Percentiles rank a stretch among this genome's conserved stretches.
Conservation (phyloP, 2,888 invertebrate genomes). For the Lamellibrachia satsuma region DNA sequence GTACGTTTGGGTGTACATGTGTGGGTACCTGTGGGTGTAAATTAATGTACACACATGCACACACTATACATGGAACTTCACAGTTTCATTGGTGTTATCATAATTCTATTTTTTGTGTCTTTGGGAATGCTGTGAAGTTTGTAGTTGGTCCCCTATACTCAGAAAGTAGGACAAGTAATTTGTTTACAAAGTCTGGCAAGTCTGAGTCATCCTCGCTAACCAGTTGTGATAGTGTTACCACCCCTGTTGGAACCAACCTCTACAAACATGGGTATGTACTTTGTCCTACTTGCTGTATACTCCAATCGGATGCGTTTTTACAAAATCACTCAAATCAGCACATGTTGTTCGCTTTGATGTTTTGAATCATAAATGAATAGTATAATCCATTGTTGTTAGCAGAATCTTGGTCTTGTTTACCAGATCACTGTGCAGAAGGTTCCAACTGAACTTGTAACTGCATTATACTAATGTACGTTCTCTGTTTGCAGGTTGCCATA, state of each 20-base stretch:
- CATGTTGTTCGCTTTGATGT: not conserved
- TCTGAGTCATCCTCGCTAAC: not conserved
- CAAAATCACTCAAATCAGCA: not conserved
- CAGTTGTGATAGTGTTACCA: not conserved
- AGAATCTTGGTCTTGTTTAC: not conserved
- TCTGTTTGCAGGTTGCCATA: slow-evolving; percentile 63
- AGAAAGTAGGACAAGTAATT: not conserved
- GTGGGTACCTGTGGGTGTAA: not conserved
- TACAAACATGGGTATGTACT: not conserved
- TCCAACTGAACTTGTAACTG: not conserved
- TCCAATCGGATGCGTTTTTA: not conserved
- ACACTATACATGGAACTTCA: not conserved
- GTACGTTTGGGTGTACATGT: no score
- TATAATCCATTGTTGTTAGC: not conserved
- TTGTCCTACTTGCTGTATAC: not conserved
- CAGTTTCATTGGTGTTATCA: not conserved
- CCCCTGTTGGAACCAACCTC: not conserved
- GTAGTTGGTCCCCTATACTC: not conserved
- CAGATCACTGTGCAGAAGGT: not conserved
- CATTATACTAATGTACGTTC: not conserved
- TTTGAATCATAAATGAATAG: not conserved
- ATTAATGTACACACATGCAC: not conserved
- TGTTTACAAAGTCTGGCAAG: not conserved
- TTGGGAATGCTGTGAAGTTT: not conserved
- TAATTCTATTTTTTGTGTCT: not conserved